Percentiles rank a stretch among this genome's conserved stretches.
Conservation (phyloP, 1,140 invertebrate species). For the Megathymus violae region DNA sequence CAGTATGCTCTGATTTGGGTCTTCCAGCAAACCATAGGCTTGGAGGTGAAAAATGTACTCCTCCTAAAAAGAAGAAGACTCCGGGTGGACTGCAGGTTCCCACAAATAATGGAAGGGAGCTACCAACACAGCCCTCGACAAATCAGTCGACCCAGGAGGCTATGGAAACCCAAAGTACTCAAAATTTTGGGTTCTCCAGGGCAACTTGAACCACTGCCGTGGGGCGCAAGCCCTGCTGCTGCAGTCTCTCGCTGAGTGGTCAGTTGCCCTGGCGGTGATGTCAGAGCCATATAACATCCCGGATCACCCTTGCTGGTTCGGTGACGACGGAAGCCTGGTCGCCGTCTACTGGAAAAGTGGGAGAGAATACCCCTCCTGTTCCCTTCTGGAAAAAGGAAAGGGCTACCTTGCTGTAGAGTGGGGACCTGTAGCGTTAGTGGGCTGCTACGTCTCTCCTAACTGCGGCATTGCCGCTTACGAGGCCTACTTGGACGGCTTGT, state of each 20-base stretch:
- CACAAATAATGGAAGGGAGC: too few relatives aligned
- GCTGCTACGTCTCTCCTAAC: conserved; percentile 31
- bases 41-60: background rate
- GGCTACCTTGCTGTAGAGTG: conserved; percentile 25
- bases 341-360: conserved; percentile 18
- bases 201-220: too few relatives aligned
- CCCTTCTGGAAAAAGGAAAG: too few relatives aligned
- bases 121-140: too few relatives aligned
- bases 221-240: too few relatives aligned
- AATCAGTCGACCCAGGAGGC: too few relatives aligned
- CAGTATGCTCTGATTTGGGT: background rate
- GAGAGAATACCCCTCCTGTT: conserved; percentile 6
- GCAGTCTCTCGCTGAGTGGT: conserved; percentile 31
- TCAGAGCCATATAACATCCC: conserved; percentile 37
- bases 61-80: too few relatives aligned
- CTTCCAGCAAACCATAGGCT: background rate
- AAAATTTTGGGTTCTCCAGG: conserved; percentile 3
- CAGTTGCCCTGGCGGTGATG: conserved; percentile 22
- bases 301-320: conserved; percentile 22
- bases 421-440: conserved; percentile 17
- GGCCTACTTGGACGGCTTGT: conserved; percentile 10
- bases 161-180: background rate
- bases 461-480: too few relatives aligned
- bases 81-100: background rate
- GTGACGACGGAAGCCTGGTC: background rate